Conservation (phyloP, 2,113 vertebrate species). For the Phyllostomus hastatus region DNA sequence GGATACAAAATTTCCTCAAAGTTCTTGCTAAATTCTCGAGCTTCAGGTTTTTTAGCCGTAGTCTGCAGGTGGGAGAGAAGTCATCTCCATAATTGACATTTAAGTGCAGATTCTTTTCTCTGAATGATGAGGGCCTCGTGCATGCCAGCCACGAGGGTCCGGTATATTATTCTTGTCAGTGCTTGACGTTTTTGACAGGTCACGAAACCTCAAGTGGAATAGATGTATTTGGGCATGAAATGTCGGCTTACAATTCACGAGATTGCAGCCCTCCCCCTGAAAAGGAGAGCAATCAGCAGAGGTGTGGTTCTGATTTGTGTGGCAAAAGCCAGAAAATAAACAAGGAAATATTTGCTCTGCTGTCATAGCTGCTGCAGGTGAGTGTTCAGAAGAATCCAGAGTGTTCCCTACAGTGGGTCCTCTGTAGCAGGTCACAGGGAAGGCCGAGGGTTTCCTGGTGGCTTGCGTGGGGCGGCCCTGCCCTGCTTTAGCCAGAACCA, state of each 20-base stretch:
- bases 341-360: background rate
- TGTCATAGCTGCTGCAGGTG: background rate
- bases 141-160: accelerated
- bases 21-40: background rate
- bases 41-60: background rate
- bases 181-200: background rate
- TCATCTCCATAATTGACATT: background rate
- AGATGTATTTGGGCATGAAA: background rate
- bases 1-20: background rate
- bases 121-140: background rate
- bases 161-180: background rate
- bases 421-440: background rate
- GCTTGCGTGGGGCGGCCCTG: background rate
- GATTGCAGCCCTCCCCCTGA: background rate
- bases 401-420: background rate
- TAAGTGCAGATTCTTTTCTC: background rate
- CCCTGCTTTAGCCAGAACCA: background rate
- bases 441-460: background rate
- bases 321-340: background rate
- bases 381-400: background rate
- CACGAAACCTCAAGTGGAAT: background rate
- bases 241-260: background rate
- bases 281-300: background rate
- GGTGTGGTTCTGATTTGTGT: background rate
- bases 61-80: background rate